Evolutionary conservation across 2,113 vertebrate genomes (phyloP), one percentile per base, ranked within the genome.

Genomic region (Cygnus buccinator): DNA sequence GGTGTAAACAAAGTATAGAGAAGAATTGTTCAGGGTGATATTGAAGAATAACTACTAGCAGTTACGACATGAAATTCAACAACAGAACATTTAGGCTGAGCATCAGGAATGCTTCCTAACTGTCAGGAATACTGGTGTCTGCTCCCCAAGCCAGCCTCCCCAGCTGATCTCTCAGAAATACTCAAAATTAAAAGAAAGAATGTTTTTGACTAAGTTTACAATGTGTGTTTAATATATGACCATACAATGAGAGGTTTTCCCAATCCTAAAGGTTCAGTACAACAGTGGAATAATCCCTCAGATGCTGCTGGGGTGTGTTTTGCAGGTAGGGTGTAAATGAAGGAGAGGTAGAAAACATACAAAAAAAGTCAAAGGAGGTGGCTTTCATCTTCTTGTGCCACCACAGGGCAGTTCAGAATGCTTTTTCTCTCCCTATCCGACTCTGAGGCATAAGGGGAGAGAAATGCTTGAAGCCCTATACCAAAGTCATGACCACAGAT

Each of bases 71-170:
- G 22, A 72, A 91, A 68, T 72, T 75, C 37, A 46, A 33, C 35
- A 80, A 31, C 18, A 44, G 31, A 66, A n/a, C 26, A 33, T 41
- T 35, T 29, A 77, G 8, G 7, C 8, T 76, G 55, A 70, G 6
- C 26, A 76, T 76, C 14, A 79, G 54, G 5, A 91, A 43, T 23
- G 22, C 3, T 74, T 86, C 21, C 11, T 54, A 21, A 52, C 22
- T 78, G 22, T 39, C 67, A 17, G 6, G 16, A 84, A 52, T 59
- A 41, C 13, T 2, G 0, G 13, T n/a, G 7, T 54, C 92, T 33
- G 1, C 2, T 82, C 9, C 4, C 5, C 2, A 12, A 0, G 0
- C 29, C 23, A 11, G 84, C 25, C 5, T 1, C 6, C 18, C 26
- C 33, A 20, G 11, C 20, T 48, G 46, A 21, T 48, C 46, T 48